Conservation (phyloP, 2,888 invertebrate genomes). For the Theretra japonica region DNA sequence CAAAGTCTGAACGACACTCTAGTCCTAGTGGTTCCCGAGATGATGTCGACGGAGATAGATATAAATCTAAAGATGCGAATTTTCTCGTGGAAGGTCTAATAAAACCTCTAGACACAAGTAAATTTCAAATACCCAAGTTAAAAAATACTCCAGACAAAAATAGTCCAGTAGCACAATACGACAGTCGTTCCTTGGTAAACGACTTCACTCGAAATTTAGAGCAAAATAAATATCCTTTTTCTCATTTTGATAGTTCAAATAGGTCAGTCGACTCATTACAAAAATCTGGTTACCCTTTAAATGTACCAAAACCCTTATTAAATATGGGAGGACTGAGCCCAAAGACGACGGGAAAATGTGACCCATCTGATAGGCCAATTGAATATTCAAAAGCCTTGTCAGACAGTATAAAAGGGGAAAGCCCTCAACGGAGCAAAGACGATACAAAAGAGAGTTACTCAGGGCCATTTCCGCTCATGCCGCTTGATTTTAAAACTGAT, state of each 20-base stretch:
- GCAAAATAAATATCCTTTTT: slow-evolving; percentile 76
- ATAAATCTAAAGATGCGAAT: slow-evolving; percentile 87
- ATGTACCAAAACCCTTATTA: slow-evolving; percentile 76
- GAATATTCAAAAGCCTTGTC: slow-evolving; percentile 72
- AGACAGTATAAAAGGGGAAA: slow-evolving; percentile 73
- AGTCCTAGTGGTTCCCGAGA: slow-evolving; percentile 87
- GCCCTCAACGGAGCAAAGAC: slow-evolving; percentile 72
- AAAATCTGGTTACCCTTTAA: slow-evolving; percentile 76
- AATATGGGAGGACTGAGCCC: slow-evolving; percentile 78
- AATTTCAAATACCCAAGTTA: slow-evolving; percentile 94
- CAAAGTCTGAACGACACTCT: slow-evolving; percentile 86
- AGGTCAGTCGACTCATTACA: slow-evolving; percentile 70
- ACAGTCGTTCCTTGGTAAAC: slow-evolving; percentile 74
- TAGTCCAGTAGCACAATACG: slow-evolving; percentile 72
- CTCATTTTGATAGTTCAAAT: slow-evolving; percentile 73
- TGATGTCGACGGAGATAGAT: slow-evolving; percentile 86
- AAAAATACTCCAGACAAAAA: slow-evolving; percentile 76
- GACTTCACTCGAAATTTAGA: slow-evolving; percentile 76
- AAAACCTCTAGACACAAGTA: slow-evolving; percentile 91
- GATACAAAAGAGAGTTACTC: slow-evolving; percentile 68
- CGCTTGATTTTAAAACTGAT: slow-evolving; percentile 78
- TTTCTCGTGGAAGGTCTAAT: slow-evolving; percentile 90
- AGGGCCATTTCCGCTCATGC: slow-evolving; percentile 69
- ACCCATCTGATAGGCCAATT: slow-evolving; percentile 66
- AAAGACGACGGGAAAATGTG: slow-evolving; percentile 67